Evolutionary conservation across 1,140 invertebrate genomes (phyloP).

Genomic region (Drosophila murphyi): DNA sequence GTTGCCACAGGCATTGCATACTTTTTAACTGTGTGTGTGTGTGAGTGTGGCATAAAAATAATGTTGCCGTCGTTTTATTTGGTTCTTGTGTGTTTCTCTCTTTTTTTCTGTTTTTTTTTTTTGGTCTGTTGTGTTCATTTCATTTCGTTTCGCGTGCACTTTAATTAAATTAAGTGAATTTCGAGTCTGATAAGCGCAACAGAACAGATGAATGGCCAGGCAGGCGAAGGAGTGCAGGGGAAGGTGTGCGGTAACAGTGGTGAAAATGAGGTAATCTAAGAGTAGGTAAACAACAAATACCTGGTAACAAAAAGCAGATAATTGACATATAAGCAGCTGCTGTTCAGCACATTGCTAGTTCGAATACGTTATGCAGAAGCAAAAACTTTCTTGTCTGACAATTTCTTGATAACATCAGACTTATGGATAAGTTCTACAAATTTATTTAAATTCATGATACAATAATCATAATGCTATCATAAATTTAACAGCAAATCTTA

Average conservation of each 20-base stretch:
- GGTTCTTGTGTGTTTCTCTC: conserved; percentile 5
- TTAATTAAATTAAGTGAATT: conserved; percentile 79
- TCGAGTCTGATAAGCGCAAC: conserved; percentile 64
- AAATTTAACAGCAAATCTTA: no score
- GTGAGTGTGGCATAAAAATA: conserved; percentile 51
- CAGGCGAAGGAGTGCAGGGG: not conserved
- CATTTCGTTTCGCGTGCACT: conserved; percentile 44
- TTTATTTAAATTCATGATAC: no score
- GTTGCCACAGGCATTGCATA: conserved; percentile 39
- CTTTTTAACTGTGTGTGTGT: conserved; percentile 16
- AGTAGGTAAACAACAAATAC: conserved; percentile 2
- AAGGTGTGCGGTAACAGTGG: not conserved
- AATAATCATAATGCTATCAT: no score
- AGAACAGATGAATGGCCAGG: conserved; percentile 25
- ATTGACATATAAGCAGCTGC: conserved; percentile 1
- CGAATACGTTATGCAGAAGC: no score
- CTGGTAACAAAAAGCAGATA: not conserved
- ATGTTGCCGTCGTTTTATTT: conserved; percentile 43
- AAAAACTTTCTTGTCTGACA: no score
- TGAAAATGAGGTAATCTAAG: not conserved
- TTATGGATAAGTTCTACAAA: no score
- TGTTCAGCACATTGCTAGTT: not conserved
- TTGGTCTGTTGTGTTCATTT: conserved; percentile 16
- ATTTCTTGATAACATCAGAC: no score
- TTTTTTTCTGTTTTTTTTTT: conserved; percentile 16